Percentiles rank a stretch among this genome's conserved stretches.
Evolutionary conservation across 2,888 invertebrate species (phyloP).

Genomic region (Anorthoa munda): DNA sequence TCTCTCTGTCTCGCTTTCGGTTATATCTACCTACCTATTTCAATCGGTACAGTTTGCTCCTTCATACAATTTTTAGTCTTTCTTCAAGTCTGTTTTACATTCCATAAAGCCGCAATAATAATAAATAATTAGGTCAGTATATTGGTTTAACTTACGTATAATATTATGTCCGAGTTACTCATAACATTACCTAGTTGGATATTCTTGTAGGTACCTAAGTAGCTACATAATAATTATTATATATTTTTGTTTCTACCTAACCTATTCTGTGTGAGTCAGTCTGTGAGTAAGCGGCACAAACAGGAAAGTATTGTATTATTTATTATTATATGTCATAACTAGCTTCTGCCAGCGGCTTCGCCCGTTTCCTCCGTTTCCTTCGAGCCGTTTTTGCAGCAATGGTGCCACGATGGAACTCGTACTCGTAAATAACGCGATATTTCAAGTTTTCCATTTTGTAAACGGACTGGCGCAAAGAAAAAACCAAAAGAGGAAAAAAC

Average conservation of each 20-base stretch:
- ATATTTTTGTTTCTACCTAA: not conserved
- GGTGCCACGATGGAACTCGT: no score
- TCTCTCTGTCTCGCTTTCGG: not conserved
- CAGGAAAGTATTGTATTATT: conserved; percentile 4
- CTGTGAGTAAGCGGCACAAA: not conserved
- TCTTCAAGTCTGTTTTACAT: not conserved
- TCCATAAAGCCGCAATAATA: not conserved
- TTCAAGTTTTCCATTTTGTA: no score
- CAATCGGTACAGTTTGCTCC: not conserved
- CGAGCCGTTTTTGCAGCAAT: no score
- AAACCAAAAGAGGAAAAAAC: no score
- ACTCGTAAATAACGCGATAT: no score
- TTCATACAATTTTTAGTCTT: not conserved
- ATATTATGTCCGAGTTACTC: not conserved
- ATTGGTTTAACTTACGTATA: not conserved
- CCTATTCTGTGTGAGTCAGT: not conserved
- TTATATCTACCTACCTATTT: not conserved
- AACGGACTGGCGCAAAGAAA: no score
- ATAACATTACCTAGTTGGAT: not conserved
- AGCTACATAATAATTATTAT: not conserved
- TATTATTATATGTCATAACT: not conserved
- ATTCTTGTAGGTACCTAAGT: not conserved
- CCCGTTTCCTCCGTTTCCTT: no score
- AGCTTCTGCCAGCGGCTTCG: no score
- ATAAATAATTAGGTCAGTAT: not conserved